Conservation (phyloP, 35 echinoderm and acorn worm species). For the Apostichopus parvimensis region DNA sequence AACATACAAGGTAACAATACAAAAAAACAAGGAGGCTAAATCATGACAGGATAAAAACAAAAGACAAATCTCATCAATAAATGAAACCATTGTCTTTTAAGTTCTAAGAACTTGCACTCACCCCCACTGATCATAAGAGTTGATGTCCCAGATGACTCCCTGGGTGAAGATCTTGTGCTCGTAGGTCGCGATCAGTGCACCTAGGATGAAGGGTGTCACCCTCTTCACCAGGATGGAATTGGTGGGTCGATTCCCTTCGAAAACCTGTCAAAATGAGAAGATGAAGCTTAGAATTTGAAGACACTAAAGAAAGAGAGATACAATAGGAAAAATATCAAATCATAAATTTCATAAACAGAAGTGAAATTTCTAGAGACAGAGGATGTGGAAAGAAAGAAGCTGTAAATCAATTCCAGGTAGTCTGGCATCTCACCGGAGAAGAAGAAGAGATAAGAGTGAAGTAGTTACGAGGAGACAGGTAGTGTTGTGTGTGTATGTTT, state of each 20-base stretch:
- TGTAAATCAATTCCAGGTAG: no score
- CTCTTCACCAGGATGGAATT: slow-evolving; percentile 93
- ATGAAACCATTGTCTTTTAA: no score
- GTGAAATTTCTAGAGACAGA: no score
- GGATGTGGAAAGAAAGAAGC: no score
- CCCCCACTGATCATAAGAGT: slow-evolving; percentile 99
- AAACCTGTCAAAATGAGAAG: slow-evolving; percentile 77
- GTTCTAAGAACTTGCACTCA: slow-evolving; percentile 44
- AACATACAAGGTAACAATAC: not conserved
- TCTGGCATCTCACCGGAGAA: no score
- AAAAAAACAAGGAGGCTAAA: not conserved
- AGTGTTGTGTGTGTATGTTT: no score
- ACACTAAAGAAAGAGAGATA: not conserved
- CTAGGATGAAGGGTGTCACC: slow-evolving; percentile 85
- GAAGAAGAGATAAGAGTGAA: no score
- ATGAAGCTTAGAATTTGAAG: not conserved
- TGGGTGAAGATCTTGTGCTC: slow-evolving; percentile 99
- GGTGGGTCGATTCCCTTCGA: slow-evolving; percentile 98
- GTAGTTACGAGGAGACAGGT: no score
- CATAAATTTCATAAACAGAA: no score
- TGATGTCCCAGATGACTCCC: slow-evolving; percentile 95
- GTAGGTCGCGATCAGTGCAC: slow-evolving; percentile 87
- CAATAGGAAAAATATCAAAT: no score
- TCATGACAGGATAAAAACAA: not conserved
- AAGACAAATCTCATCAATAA: no score